Evolutionary conservation across 1,140 invertebrate species (phyloP).

Genomic region (Triops longicaudatus): DNA sequence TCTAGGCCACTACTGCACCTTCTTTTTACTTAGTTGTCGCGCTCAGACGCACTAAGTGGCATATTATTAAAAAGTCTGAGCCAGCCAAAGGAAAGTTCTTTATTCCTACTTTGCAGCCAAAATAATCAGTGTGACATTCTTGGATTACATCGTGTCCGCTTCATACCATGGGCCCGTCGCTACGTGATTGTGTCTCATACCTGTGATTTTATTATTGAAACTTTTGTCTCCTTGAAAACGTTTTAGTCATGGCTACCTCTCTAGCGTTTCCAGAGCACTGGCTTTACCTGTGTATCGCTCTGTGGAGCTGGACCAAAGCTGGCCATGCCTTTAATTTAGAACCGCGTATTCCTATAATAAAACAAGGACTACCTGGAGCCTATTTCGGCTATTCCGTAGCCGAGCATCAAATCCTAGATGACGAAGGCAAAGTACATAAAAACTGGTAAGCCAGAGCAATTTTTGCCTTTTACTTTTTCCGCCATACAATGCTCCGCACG

Average conservation of each 20-base stretch:
- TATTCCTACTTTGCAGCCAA: not conserved
- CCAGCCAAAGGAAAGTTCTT: not conserved
- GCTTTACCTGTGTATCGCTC: slow-evolving; percentile 17
- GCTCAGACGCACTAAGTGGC: not conserved
- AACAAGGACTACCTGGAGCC: slow-evolving; percentile 55
- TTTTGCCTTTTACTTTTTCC: slow-evolving; percentile 17
- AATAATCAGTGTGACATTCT: not conserved
- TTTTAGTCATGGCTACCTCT: not conserved
- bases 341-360: slow-evolving; percentile 69
- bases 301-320: slow-evolving; percentile 16
- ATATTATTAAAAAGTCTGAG: not conserved
- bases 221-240: not conserved
- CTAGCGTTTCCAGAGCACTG: not conserved
- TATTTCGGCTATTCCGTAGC: slow-evolving; percentile 87
- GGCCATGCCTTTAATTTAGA: slow-evolving; percentile 65
- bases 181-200: not conserved
- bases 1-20: not conserved
- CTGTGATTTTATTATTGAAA: not conserved
- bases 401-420: slow-evolving; percentile 57
- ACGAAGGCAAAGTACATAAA: slow-evolving; percentile 38
- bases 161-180: not conserved
- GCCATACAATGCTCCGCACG: not conserved
- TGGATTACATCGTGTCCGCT: not conserved
- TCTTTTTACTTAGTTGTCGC: not conserved
- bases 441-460: slow-evolving; percentile 49